These are phyloP conservation scores for Philonicus albiceps DNA, from an alignment of 2,888 invertebrate genomes.

Conservation along the genomic window DNA sequence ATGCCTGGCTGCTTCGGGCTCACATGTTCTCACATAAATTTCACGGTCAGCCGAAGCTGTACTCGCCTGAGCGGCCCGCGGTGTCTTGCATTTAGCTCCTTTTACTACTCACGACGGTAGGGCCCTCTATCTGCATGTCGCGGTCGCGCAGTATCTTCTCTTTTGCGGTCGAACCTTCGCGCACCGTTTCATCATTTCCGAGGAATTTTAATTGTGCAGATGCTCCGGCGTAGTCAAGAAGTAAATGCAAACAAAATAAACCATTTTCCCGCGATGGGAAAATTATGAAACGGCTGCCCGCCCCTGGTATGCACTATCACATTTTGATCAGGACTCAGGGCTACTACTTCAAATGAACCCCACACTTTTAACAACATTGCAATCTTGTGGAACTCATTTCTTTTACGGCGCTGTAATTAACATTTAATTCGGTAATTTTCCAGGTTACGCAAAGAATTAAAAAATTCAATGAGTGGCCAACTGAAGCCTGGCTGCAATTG, in stretches of 20 bases:
- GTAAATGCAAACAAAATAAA: not conserved
- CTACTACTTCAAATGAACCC: not conserved
- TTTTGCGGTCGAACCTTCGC: not conserved
- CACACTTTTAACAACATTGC: not conserved
- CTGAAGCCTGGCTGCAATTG: not conserved
- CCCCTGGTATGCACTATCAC: not conserved
- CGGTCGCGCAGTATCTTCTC: not conserved
- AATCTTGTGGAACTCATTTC: not conserved
- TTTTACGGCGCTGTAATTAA: not conserved
- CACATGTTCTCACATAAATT: conserved; percentile 25
- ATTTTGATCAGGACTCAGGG: not conserved
- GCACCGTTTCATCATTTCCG: not conserved
- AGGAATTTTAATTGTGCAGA: conserved; percentile 12
- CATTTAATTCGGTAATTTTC: not conserved
- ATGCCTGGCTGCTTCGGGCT: not conserved
- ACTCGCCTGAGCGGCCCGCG: not conserved
- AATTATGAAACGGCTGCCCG: not conserved
- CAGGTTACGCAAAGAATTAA: not conserved
- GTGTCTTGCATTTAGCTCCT: not conserved
- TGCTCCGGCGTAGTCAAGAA: not conserved
- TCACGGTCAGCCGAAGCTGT: not conserved
- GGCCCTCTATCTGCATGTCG: not conserved
- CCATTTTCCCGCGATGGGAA: not conserved
- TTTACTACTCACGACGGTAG: not conserved
- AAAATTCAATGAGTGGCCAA: not conserved